Evolutionary conservation across 1,140 invertebrate genomes (phyloP), one percentile per base, ranked within the genome.

Genomic region (Pissodes strobi): DNA sequence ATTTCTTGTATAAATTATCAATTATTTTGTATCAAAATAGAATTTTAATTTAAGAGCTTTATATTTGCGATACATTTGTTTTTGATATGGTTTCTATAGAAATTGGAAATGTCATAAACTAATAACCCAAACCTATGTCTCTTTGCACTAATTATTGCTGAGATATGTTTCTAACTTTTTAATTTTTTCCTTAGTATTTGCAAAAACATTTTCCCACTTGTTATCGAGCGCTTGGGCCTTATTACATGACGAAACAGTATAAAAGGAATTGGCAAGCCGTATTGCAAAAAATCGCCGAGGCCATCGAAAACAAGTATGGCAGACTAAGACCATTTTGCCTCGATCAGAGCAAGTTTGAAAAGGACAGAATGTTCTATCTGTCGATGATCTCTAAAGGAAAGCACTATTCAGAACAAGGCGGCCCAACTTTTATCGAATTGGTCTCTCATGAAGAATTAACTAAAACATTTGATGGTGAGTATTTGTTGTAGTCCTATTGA

Each of bases 251-350:
- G 0, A 76, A 76, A 63, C 78, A 83, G 76, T 79, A 83, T 77
- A 77, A 81, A 77, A 64, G 82, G 76, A 70, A 82, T 76, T 71
- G 83, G 81, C 74, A 82, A 79, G 74, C 79, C 76, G 68, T 81
- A 72, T 69, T 82, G 76, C 73, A 73, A 65, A 81, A 84, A 73
- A 82, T 86, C 60, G 82, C 82, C 12, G 83, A 83, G 71, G 83
- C 82, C 64, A 85, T 86, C 53, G 85, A 87, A 76, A 79, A 83
- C 66, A 80, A 81, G 62, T 85, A 81, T 69, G 85, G 85, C n/a
- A 79, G 85, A 69, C 72, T 86, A 48, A 81, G 82, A 53, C 85
- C 85, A 8, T 81, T 82, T 53, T 76, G 81, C 53, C 81, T 84
- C 17, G 82, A 84, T 48, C 79, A 80, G 38, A 78, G 79, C 66